A percentile compares a stretch with the other conserved stretches of the same genome.
These are phyloP conservation scores for Tenebrio molitor DNA, from an alignment of 1,140 invertebrate species.

Conservation along the genomic window DNA sequence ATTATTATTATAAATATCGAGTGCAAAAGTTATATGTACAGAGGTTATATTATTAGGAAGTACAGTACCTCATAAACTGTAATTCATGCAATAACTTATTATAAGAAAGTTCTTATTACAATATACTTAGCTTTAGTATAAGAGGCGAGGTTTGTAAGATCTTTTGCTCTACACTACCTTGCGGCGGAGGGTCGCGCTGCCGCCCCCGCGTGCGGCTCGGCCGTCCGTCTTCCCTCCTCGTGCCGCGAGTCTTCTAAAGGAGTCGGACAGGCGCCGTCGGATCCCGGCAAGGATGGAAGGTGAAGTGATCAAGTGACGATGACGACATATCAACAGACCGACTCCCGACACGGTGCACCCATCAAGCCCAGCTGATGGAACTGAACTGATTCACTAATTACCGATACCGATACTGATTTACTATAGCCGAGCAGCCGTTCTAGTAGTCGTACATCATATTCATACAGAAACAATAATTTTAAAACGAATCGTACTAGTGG, in stretches of 20 bases:
- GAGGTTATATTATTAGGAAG: conserved; percentile 68
- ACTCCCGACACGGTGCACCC: conserved; percentile 49
- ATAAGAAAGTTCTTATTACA: conserved; percentile 68
- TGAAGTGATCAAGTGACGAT: conserved; percentile 36
- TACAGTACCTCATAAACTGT: conserved; percentile 68
- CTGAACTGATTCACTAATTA: conserved; percentile 61
- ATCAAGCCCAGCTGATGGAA: conserved; percentile 50
- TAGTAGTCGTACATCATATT: conserved; percentile 36
- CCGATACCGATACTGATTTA: conserved; percentile 54
- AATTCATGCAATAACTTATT: conserved; percentile 69
- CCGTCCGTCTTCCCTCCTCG: conserved; percentile 51
- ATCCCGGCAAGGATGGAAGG: conserved; percentile 40
- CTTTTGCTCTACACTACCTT: conserved; percentile 53
- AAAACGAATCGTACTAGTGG: conserved; percentile 19
- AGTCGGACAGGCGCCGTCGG: conserved; percentile 23
- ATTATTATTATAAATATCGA: conserved; percentile 65
- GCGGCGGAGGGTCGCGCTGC: conserved; percentile 51
- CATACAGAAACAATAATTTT: conserved; percentile 27
- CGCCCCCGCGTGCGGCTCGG: conserved; percentile 47
- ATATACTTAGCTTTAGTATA: conserved; percentile 67
- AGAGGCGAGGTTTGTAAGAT: conserved; percentile 65
- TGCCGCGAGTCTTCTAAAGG: conserved; percentile 44
- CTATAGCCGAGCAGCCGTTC: conserved; percentile 41
- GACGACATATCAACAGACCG: conserved; percentile 64
- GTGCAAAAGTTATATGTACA: conserved; percentile 67